These are phyloP conservation scores for Zootermopsis nevadensis DNA, from an alignment of 2,888 invertebrate genomes.

Conservation along the genomic window DNA sequence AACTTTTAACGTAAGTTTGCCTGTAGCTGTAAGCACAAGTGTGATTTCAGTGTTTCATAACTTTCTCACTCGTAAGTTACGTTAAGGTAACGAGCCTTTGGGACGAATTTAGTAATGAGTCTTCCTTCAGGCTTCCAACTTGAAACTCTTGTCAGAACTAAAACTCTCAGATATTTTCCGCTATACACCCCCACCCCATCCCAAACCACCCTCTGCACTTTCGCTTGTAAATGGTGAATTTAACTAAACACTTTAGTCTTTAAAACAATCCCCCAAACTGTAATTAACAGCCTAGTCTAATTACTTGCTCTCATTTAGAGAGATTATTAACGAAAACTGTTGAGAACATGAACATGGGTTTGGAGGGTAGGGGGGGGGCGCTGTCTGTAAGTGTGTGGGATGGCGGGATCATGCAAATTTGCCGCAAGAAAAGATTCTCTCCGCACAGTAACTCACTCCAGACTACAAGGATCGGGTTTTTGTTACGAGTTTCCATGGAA, in stretches of 20 bases:
- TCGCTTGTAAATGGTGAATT: constrained; percentile 49
- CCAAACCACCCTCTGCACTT: constrained; percentile 22
- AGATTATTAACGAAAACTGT: constrained; percentile 49
- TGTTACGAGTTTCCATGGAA: constrained; percentile 30
- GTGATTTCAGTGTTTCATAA: too few species aligned
- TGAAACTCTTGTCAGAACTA: constrained; percentile 8
- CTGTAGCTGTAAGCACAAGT: too few species aligned
- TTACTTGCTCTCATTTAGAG: constrained; percentile 51
- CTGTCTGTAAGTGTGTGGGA: not conserved
- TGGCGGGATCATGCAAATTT: constrained; percentile 44
- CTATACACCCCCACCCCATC: constrained; percentile 11
- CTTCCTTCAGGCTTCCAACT: not conserved
- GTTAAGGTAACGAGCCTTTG: not conserved
- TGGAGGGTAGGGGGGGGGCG: not conserved
- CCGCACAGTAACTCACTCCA: constrained; percentile 11
- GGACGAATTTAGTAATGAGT: not conserved
- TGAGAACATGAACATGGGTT: constrained; percentile 30
- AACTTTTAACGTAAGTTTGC: too few species aligned
- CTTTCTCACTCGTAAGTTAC: not conserved
- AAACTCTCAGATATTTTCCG: constrained; percentile 23
- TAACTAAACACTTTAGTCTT: constrained; percentile 52
- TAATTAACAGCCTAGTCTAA: constrained; percentile 48
- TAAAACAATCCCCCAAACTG: constrained; percentile 52
- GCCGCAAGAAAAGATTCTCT: constrained; percentile 39
- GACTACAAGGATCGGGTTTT: constrained; percentile 10